Evolutionary conservation across 2,888 invertebrate species (phyloP).

Genomic region (Pseudococcus jackbeardsleyi): DNA sequence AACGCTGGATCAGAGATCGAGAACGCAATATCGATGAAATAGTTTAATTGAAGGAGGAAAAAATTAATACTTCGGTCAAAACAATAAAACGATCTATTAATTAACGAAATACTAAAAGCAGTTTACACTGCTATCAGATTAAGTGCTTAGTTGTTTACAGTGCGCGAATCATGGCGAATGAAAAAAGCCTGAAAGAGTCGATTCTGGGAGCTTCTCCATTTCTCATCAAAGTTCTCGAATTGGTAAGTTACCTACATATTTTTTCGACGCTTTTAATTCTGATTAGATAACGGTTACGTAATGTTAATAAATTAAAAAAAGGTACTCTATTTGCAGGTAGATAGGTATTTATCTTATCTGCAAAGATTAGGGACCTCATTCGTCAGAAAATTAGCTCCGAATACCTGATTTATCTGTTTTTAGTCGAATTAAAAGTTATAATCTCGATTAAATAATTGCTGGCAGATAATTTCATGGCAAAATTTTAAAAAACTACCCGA

Average conservation of each 20-base stretch:
- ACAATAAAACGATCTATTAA: slow-evolving; percentile 5
- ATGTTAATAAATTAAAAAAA: neutral
- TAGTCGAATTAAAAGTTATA: neutral
- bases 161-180: slow-evolving; percentile 66
- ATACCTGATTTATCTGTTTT: neutral
- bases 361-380: neutral
- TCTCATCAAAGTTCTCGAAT: slow-evolving; percentile 75
- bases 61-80: neutral
- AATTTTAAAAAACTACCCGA: neutral
- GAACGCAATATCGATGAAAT: neutral
- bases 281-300: neutral
- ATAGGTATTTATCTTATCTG: neutral
- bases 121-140: neutral
- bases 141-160: neutral
- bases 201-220: slow-evolving; percentile 71
- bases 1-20: neutral
- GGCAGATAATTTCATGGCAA: neutral
- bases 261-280: neutral
- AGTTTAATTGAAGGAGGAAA: neutral
- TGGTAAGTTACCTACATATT: slow-evolving; percentile 73
- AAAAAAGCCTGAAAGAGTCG: slow-evolving; percentile 66
- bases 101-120: neutral
- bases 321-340: neutral
- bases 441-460: neutral
- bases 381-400: neutral